Conservation (phyloP, 2,888 invertebrate species). For the Drosophila siamana region DNA sequence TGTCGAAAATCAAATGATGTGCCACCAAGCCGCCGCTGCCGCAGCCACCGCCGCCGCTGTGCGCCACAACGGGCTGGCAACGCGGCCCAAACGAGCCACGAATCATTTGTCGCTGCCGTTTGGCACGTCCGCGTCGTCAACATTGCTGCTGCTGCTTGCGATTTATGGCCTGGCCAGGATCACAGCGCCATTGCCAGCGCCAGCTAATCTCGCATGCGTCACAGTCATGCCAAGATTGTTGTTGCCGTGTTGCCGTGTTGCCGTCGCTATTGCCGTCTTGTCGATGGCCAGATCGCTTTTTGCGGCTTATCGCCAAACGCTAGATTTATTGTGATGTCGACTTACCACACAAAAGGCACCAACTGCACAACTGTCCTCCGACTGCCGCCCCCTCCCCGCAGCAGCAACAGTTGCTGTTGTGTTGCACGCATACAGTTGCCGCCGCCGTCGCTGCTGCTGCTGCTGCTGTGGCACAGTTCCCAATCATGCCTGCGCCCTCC, state of each 20-base stretch:
- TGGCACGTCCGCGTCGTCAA: conserved; percentile 76
- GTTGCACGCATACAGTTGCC: conserved; percentile 49
- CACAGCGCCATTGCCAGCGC: conserved; percentile 72
- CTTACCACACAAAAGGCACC: conserved; percentile 36
- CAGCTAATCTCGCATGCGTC: conserved; percentile 80
- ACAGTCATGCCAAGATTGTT: conserved; percentile 64
- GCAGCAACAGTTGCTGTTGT: conserved; percentile 16
- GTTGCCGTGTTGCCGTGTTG: conserved; percentile 20
- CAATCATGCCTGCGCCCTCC: conserved; percentile 40
- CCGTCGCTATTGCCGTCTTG: conserved; percentile 22
- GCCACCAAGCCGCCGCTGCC: conserved; percentile 61
- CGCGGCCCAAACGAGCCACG: conserved; percentile 62
- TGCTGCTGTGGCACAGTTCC: conserved; percentile 63
- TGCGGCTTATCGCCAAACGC: conserved; percentile 54
- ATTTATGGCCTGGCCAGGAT: conserved; percentile 79
- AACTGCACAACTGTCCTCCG: background rate
- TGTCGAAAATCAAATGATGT: conserved; percentile 80
- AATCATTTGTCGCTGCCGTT: conserved; percentile 76
- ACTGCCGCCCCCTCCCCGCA: background rate
- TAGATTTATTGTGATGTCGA: conserved; percentile 79
- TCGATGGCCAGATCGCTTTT: conserved; percentile 60
- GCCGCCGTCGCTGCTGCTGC: conserved; percentile 45
- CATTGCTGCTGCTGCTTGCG: conserved; percentile 52
- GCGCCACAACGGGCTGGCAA: conserved; percentile 24
- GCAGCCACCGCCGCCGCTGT: conserved; percentile 8